Base-by-base conservation (phyloP, 1,140 invertebrate genomes). In the Aphelinus atriplicis region DNA sequence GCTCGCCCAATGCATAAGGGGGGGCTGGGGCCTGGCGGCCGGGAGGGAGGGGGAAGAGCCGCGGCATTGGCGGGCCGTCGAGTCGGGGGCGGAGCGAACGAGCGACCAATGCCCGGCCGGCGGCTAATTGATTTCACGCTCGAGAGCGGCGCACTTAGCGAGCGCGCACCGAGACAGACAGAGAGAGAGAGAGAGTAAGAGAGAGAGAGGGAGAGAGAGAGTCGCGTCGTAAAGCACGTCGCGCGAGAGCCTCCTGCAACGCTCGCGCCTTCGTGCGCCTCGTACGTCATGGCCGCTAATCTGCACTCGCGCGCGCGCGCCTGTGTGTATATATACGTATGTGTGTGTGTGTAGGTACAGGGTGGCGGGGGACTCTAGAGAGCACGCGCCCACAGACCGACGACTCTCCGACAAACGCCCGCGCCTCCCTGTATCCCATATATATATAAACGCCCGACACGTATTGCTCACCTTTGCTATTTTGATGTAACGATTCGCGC, bases 201-300 rank as follows among this genome's bases (percentile, higher is more conserved):
- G 26, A 0, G 26, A 58, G 57, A 3, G 9, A 7, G 42, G 42
- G 42, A 45, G 2, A 45, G 2, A 42, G 61, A 26, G 43, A 71
- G 57, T 26, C 69, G 26, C 51, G 43, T 74, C 72, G 72, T 74
- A 74, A 74, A 26, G 26, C 26, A 26, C 26, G 26, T 26, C 26
- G 26, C 26, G 26, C 26, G 26, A 26, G 26, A 26, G 26, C 26
- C 26, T 26, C 26, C 51, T 53, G 51, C 51, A 6, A 53, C 51
- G 4, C 51, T 53, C 51, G 4, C 51, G 51, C 51, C 51, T 53
- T 6, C 51, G 9, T 53, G 69, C 68, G 69, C 75, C 75, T 73
- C 75, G 75, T 77, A 77, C 71, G 69, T 77, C 64, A 77, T 73
- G 75, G 75, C 71, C 75, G 70, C 64, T 76, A 76, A 76, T 1